These are phyloP conservation scores for Regulus satrapa DNA, from an alignment of 2,113 vertebrate species.

Conservation along the genomic window DNA sequence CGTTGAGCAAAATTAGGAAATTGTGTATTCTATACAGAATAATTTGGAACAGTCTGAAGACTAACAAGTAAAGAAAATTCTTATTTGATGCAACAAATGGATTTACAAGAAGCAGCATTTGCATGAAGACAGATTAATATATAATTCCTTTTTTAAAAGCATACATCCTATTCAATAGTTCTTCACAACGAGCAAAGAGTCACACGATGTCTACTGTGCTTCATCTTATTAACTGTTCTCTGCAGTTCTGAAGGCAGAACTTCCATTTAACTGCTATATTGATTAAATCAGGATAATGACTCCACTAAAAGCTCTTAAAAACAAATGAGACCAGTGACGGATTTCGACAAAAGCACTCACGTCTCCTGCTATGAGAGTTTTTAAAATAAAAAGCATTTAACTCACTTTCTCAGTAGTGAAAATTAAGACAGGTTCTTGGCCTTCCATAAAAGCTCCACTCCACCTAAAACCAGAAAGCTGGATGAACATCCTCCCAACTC, in stretches of 20 bases:
- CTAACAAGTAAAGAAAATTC: not conserved
- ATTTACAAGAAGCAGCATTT: not conserved
- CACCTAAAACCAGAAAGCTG: constrained; percentile 77
- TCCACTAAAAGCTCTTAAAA: not conserved
- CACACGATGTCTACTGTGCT: not conserved
- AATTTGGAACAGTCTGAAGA: not conserved
- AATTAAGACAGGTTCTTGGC: constrained; percentile 76
- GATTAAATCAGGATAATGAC: not conserved
- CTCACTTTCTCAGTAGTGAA: constrained; percentile 88
- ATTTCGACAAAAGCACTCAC: not conserved
- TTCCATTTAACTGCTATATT: not conserved
- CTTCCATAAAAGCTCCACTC: constrained; percentile 77
- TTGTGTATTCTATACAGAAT: not conserved
- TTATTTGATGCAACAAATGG: not conserved
- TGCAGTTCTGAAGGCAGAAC: not conserved
- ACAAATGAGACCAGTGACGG: not conserved
- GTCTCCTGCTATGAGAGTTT: not conserved
- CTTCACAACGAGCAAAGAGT: not conserved
- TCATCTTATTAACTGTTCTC: not conserved
- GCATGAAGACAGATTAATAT: not conserved
- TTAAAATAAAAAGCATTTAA: not conserved
- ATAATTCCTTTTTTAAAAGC: not conserved
- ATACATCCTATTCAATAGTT: not conserved
- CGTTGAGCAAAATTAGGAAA: not conserved
- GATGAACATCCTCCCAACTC: not conserved